These are phyloP conservation scores for Eidolon dupreanum DNA, from an alignment of 2,797 vertebrate genomes.

Conservation along the genomic window DNA sequence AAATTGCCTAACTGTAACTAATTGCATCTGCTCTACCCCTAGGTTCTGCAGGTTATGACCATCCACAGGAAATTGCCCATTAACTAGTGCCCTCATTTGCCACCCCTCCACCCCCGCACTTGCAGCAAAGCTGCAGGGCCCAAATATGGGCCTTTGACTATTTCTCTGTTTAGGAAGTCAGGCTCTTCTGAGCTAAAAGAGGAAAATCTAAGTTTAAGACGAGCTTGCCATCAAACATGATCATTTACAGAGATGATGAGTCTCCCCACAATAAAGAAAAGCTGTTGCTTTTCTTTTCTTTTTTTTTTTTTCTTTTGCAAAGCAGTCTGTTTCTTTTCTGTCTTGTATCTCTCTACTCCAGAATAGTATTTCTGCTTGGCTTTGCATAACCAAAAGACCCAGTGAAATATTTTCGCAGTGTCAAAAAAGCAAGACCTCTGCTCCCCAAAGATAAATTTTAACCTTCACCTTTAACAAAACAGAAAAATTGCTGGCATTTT, in stretches of 20 bases:
- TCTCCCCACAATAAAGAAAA: background rate
- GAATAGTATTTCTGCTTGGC: background rate
- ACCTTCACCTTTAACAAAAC: background rate
- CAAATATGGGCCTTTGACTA: background rate
- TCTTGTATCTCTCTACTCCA: background rate
- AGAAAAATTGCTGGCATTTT: background rate
- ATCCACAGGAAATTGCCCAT: background rate
- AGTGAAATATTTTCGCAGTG: background rate
- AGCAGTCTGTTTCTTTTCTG: background rate
- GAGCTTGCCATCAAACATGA: background rate
- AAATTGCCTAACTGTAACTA: background rate
- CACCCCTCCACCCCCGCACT: no score
- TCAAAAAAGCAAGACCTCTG: background rate
- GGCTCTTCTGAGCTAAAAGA: background rate
- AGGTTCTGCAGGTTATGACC: background rate
- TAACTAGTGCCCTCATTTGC: background rate
- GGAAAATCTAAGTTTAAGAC: background rate
- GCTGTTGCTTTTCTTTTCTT: background rate
- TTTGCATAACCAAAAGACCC: background rate
- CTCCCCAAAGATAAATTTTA: background rate
- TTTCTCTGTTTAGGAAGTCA: background rate
- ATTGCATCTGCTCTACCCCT: background rate
- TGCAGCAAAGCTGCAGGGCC: background rate
- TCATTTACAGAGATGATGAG: background rate
- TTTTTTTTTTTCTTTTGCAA: background rate